A percentile compares a stretch with the other conserved stretches of the same genome.
Evolutionary conservation across 2,797 vertebrate genomes (phyloP).

Genomic region (Prionace glauca): DNA sequence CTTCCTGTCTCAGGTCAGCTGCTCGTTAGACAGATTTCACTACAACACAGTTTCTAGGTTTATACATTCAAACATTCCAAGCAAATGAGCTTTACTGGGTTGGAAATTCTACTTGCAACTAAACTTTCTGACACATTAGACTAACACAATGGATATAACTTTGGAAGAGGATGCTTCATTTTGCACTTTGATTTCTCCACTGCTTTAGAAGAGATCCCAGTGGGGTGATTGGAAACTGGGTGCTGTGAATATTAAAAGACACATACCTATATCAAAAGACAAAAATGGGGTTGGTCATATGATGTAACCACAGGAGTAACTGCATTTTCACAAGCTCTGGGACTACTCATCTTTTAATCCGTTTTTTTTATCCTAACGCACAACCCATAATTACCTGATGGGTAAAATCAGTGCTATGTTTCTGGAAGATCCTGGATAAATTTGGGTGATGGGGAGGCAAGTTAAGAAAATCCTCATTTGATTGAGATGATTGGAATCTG

Average conservation of each 20-base stretch:
- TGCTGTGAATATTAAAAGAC: neutral
- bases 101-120: neutral
- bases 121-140: neutral
- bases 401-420: no score
- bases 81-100: neutral
- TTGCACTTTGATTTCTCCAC: neutral
- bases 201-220: neutral
- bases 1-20: neutral
- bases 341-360: no score
- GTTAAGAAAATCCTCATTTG: no score
- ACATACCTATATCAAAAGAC: neutral
- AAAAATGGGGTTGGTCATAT: neutral
- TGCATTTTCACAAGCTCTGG: no score
- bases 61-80: neutral
- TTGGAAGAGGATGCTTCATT: neutral
- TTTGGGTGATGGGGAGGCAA: no score
- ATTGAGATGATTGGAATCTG: no score
- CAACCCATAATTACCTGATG: no score
- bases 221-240: neutral
- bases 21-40: neutral
- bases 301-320: no score
- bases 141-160: neutral
- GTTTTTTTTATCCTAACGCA: no score
- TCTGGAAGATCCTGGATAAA: no score
- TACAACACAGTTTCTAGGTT: neutral